Evolutionary conservation across 1,140 invertebrate genomes (phyloP).

Genomic region (Scylla paramamosain): DNA sequence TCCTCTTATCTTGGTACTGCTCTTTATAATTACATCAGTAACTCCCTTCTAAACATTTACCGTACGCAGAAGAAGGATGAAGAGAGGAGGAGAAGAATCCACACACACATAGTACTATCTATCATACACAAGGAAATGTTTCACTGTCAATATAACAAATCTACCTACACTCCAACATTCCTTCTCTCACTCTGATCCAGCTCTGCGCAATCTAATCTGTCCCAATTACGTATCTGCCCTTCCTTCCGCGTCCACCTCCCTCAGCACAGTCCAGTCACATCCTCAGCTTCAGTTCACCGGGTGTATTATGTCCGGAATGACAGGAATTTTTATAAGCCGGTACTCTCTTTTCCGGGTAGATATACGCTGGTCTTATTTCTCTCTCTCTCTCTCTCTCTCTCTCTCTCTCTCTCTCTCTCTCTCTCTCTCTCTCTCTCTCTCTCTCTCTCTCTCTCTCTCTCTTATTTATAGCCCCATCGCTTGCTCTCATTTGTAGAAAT

Average conservation of each 20-base stretch:
- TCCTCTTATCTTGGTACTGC: no score
- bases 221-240: background rate
- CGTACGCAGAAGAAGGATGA: no score
- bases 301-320: background rate
- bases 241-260: background rate
- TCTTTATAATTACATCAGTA: no score
- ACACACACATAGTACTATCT: background rate
- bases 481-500: no score
- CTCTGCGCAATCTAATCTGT: no score
- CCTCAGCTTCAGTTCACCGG: background rate
- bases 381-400: no score
- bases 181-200: background rate
- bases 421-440: no score
- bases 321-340: background rate
- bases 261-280: background rate
- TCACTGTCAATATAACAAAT: background rate
- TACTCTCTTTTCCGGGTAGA: background rate
- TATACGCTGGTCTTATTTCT: background rate
- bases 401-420: no score
- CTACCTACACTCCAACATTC: background rate
- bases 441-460: no score
- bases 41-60: no score
- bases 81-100: background rate
- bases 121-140: background rate
- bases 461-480: no score